These are phyloP conservation scores for Trichogramma dendrolimi DNA, from an alignment of 2,888 invertebrate species.

Conservation along the genomic window DNA sequence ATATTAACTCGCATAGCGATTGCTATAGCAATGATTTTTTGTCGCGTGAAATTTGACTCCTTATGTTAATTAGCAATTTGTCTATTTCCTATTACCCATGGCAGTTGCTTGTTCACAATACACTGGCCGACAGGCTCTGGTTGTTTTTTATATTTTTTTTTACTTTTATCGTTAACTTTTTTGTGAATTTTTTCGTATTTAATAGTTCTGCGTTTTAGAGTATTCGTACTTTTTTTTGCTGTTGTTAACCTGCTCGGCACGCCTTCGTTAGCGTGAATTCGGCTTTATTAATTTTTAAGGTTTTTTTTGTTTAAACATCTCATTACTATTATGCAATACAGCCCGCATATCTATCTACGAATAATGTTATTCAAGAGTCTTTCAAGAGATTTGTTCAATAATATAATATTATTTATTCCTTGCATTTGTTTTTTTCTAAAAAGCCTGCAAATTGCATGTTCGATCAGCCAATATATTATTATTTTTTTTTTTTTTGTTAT, in stretches of 20 bases:
- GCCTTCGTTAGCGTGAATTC: not conserved
- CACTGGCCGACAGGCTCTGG: slow-evolving; percentile 46
- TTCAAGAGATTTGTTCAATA: slow-evolving; percentile 36
- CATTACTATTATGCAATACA: too few species aligned
- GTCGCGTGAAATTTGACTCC: slow-evolving; percentile 43
- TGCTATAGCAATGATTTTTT: slow-evolving; percentile 38
- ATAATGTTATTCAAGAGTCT: slow-evolving; percentile 34
- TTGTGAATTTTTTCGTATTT: not conserved
- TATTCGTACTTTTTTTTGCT: slow-evolving; percentile 21
- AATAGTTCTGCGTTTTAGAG: slow-evolving; percentile 29
- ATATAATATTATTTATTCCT: not conserved
- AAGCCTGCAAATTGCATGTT: slow-evolving; percentile 25
- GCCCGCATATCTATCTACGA: not conserved
- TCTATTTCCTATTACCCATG: slow-evolving; percentile 47
- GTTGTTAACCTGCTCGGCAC: slow-evolving; percentile 21
- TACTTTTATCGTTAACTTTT: slow-evolving; percentile 14
- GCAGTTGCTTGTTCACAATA: slow-evolving; percentile 48
- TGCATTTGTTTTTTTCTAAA: slow-evolving; percentile 12
- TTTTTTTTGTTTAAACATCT: too few species aligned
- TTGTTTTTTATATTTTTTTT: slow-evolving; percentile 24
- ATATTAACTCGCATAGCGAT: slow-evolving; percentile 35
- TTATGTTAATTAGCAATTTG: slow-evolving; percentile 35
- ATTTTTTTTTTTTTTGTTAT: slow-evolving; percentile 28
- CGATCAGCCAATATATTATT: slow-evolving; percentile 10
- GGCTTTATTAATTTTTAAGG: too few species aligned